These are phyloP conservation scores for Melangyna quadrimaculata DNA, from an alignment of 2,888 invertebrate species.

Conservation along the genomic window DNA sequence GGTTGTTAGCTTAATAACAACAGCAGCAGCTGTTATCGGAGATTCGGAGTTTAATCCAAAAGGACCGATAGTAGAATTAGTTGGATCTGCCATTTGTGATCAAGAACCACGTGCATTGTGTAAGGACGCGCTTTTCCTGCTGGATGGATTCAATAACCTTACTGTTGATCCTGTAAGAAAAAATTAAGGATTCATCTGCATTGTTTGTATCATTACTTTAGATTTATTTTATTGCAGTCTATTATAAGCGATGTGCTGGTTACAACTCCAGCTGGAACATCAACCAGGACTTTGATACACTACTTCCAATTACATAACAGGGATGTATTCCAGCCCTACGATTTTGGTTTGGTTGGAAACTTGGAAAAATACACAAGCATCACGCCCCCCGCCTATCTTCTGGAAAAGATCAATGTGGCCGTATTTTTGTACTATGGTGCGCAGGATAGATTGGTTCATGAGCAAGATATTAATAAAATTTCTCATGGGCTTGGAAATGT, in stretches of 20 bases:
- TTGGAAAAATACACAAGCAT: slow-evolving; percentile 73
- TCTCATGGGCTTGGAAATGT: slow-evolving; percentile 60
- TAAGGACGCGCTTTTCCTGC: slow-evolving; percentile 73
- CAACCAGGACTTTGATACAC: slow-evolving; percentile 75
- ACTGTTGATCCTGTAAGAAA: not conserved
- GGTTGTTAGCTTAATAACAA: slow-evolving; percentile 79
- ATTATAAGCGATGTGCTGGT: slow-evolving; percentile 75
- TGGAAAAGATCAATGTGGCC: slow-evolving; percentile 74
- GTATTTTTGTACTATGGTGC: slow-evolving; percentile 76
- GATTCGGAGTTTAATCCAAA: slow-evolving; percentile 76
- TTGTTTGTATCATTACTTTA: not conserved
- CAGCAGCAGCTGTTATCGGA: slow-evolving; percentile 75
- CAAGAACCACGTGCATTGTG: slow-evolving; percentile 63
- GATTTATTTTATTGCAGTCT: slow-evolving; percentile 54
- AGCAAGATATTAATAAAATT: slow-evolving; percentile 75
- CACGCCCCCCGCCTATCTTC: slow-evolving; percentile 73
- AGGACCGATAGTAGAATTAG: slow-evolving; percentile 73
- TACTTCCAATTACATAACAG: slow-evolving; percentile 76
- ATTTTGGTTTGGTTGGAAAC: slow-evolving; percentile 74
- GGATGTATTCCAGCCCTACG: slow-evolving; percentile 74
- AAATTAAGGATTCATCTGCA: not conserved
- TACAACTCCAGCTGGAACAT: slow-evolving; percentile 76
- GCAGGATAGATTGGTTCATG: slow-evolving; percentile 75
- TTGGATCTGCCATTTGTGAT: slow-evolving; percentile 73
- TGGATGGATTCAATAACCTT: slow-evolving; percentile 74